Evolutionary conservation across 2,797 vertebrate genomes (phyloP).

Genomic region (Philypnodon macrostomus): DNA sequence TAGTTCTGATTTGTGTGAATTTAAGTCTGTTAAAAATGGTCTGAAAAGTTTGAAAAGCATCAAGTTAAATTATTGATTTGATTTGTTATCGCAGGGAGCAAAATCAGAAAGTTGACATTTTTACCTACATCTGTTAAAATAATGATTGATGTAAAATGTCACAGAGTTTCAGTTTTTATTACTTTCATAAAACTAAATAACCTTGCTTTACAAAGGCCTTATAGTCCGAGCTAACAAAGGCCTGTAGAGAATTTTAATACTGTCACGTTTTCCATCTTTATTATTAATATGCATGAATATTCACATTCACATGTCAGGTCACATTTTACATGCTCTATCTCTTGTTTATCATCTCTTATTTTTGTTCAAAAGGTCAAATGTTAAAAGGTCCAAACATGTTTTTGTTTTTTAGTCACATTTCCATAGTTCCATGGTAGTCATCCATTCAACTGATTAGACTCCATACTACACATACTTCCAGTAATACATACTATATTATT

Average conservation of each 20-base stretch:
- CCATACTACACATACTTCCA: not conserved
- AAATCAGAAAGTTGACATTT: no score
- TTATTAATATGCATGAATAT: slow-evolving; percentile 1
- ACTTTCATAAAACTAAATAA: not conserved
- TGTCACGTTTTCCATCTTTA: not conserved
- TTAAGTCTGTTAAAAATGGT: no score
- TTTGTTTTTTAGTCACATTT: not conserved
- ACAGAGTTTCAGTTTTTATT: no score
- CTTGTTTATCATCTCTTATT: not conserved
- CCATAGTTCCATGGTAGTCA: not conserved
- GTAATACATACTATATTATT: no score
- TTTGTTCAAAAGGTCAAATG: not conserved
- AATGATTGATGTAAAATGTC: slow-evolving; percentile 1
- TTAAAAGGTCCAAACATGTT: no score
- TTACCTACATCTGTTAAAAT: not conserved
- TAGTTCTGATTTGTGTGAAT: no score
- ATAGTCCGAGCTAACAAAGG: not conserved
- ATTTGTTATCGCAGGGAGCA: no score
- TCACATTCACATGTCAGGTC: slow-evolving; percentile 1
- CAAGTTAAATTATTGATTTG: no score
- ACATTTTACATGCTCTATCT: not conserved
- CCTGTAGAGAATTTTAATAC: not conserved
- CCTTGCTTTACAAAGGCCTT: not conserved
- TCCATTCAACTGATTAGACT: not conserved
- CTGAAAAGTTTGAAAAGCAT: no score